Evolutionary conservation across 2,113 vertebrate species (phyloP), one percentile per base, ranked within the genome.

Genomic region (Mesembrinibis cayennensis): DNA sequence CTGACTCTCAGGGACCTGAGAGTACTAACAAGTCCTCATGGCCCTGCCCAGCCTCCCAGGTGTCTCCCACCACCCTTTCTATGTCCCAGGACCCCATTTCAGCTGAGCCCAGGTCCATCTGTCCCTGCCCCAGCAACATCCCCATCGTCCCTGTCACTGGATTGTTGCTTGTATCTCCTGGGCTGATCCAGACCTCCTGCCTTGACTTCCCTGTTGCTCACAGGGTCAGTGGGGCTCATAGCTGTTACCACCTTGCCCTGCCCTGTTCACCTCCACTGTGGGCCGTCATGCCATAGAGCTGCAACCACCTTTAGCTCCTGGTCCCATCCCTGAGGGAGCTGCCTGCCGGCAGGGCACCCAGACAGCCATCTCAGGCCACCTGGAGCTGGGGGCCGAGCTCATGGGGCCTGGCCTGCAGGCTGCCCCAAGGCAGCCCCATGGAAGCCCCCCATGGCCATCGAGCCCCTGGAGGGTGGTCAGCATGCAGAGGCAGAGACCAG

Each of bases 361-460:
- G 14, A 49, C 26, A 52, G 16, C 34, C 19, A 21, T n/a, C 36
- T 74, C 55, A 66, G 61, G 22, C 8, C 10, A 26, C 6, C 26
- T 47, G 45, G 42, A 16, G 2, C 26, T 66, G 13, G 8, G 7
- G 15, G 4, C 12, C 59, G 50, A 55, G 38, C 1, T 63, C 49
- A 20, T 12, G 12, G 5, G 9, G 2, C 15, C 53, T 87, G 38
- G 25, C 7, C 22, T 71, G 19, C n/a, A 82, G 50, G 19, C 16
- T 66, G 5, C 21, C 7, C 26, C 47, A 61, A 23, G 55, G 16
- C 49, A 86, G 40, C 3, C 40, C 26, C 18, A 22, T 7, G 16
- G 22, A 71, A 61, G 18, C 2, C 6, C 3, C 3, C 2, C 7
- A 1, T 1, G 1, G 15, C 36, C 36, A 30, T 11, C 0, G 0